These are phyloP conservation scores for Halichoerus grypus DNA, from an alignment of 2,113 vertebrate species.

Conservation along the genomic window DNA sequence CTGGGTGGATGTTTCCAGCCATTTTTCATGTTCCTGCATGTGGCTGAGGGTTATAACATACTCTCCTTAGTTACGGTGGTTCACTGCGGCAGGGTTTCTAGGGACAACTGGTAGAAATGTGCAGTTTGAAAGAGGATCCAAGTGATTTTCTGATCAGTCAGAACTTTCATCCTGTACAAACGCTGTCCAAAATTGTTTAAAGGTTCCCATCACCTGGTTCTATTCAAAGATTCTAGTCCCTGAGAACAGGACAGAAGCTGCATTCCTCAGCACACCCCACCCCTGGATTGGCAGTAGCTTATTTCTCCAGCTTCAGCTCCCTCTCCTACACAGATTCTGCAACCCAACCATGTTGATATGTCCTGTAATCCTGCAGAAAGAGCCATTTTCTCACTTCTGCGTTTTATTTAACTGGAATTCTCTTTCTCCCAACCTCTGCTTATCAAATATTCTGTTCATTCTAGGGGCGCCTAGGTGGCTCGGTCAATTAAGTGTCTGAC, in stretches of 20 bases:
- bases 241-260: not conserved
- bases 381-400: not conserved
- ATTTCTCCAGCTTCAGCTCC: not conserved
- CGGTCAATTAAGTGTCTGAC: no score
- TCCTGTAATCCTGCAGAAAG: not conserved
- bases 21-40: not conserved
- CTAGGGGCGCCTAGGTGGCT: no score
- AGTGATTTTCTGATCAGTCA: conserved; percentile 44
- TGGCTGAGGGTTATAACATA: not conserved
- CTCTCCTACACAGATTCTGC: not conserved
- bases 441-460: not conserved
- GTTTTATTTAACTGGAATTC: not conserved
- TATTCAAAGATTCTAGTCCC: not conserved
- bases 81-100: not conserved
- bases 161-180: conserved; percentile 18
- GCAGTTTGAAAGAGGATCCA: not conserved
- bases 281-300: not conserved
- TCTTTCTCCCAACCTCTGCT: not conserved
- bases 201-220: not conserved
- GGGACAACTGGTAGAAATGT: not conserved
- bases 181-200: not conserved
- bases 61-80: not conserved
- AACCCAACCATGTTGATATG: not conserved
- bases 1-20: not conserved
- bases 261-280: not conserved